Evolutionary conservation across 1,140 invertebrate genomes (phyloP).

Genomic region (Leptoteleia sp.): DNA sequence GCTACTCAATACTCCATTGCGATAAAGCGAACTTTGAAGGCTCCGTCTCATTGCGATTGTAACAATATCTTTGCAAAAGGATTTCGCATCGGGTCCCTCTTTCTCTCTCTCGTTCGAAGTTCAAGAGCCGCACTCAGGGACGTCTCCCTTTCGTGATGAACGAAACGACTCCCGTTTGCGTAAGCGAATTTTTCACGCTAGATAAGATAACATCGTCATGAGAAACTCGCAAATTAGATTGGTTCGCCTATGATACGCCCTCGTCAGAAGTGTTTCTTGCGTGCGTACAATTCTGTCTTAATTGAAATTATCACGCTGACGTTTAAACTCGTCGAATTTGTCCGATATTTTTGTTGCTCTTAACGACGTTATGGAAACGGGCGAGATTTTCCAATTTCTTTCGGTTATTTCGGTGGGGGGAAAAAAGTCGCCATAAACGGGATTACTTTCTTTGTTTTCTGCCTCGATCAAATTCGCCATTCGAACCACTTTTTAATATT

Average conservation of each 20-base stretch:
- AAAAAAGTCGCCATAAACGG: no score
- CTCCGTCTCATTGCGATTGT: slow-evolving; percentile 74
- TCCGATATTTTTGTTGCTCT: slow-evolving; percentile 27
- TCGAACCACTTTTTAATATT: no score
- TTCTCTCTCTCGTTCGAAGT: slow-evolving; percentile 72
- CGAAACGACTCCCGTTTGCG: slow-evolving; percentile 70
- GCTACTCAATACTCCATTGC: slow-evolving; percentile 79
- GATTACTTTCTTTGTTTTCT: no score
- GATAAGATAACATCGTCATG: slow-evolving; percentile 73
- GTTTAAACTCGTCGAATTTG: slow-evolving; percentile 37
- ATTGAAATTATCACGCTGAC: slow-evolving; percentile 53
- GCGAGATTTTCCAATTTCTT: slow-evolving; percentile 14
- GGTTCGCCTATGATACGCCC: slow-evolving; percentile 55
- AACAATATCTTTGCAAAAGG: slow-evolving; percentile 79
- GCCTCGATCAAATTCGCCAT: no score
- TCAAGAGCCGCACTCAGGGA: slow-evolving; percentile 81
- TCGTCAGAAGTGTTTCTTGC: slow-evolving; percentile 51
- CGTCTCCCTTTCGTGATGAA: slow-evolving; percentile 70
- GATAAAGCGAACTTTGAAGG: slow-evolving; percentile 72
- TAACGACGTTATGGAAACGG: slow-evolving; percentile 3
- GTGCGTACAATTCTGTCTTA: slow-evolving; percentile 47
- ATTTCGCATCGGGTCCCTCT: slow-evolving; percentile 69
- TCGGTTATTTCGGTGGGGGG: no score
- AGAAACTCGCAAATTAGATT: slow-evolving; percentile 64
- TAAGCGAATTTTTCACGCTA: slow-evolving; percentile 77